Base-by-base conservation (phyloP, 2,797 vertebrate genomes). In the Cygnus olor region DNA sequence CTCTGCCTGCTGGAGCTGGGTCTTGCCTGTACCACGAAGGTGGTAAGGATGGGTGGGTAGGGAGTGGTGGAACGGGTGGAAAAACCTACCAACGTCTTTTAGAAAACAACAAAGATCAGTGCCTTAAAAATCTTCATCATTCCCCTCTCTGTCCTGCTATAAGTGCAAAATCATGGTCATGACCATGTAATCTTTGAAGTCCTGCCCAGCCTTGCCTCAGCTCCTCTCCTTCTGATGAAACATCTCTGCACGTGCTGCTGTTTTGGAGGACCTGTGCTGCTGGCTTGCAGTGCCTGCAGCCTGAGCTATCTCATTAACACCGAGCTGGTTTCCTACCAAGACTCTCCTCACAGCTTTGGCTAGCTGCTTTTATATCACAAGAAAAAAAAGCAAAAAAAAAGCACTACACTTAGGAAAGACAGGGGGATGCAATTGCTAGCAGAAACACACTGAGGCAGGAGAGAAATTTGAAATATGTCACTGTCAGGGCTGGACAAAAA, bases 21-120 rank as follows among this genome's bases (percentile, higher is more conserved):
- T 44, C 14, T 68, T 0, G 0, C 20, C n/a, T 36, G 9, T 51
- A 1, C 3, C 15, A 40, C 36, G 45, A 10, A 22, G 47, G 20
- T 61, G 32, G 6, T 44, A 60, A 61, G 53, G 32, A 10, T 4
- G 8, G 6, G 14, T 28, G 20, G 17, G 13, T n/a, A 10, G 10
- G 49, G 18, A 66, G n/a, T 10, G 25, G 9, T 40, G 6, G 21
- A 40, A 8, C 49, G 49, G 13, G 17, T 19, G 78, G 40, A 90
- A 88, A 56, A 70, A 16, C 7, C 69, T 89, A 38, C 10, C 6
- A 28, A 68, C 10, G 5, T 2, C 22, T 73, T 76, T 17, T 20
- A 89, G 64, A 22, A 56, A 73, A 32, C 15, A 76, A 9, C 3
- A 27, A 34, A 47, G 8, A 5, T 44, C 53, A 36, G 4, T 8